Percentiles rank a stretch among this genome's conserved stretches.
phyloP scores from a whole-genome alignment of 2,113 vertebrate genomes.

The Candoia aspera region DNA sequence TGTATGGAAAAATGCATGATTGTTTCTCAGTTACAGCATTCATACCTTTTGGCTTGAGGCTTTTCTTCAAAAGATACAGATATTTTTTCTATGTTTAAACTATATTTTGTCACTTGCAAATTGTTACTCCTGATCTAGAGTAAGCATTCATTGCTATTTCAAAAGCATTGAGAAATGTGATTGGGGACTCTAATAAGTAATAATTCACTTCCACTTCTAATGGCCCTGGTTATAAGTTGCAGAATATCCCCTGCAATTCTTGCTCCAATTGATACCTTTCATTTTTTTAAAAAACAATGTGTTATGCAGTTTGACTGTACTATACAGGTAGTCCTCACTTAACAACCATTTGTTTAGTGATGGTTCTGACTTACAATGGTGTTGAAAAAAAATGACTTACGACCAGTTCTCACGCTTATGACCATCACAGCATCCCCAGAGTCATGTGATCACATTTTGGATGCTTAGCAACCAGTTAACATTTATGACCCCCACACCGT shows the following conservation, averaged over 20 bases:
- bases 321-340: not conserved
- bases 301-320: not conserved
- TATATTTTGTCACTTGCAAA: not conserved
- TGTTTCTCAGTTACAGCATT: not conserved
- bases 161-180: not conserved
- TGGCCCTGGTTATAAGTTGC: not conserved
- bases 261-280: not conserved
- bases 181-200: not conserved
- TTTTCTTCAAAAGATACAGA: not conserved
- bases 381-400: no score
- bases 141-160: not conserved
- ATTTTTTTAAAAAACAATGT: not conserved
- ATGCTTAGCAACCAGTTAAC: no score
- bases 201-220: not conserved
- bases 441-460: no score
- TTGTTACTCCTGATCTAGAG: not conserved
- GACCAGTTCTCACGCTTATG: no score
- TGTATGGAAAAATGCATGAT: not conserved
- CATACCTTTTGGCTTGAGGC: not conserved
- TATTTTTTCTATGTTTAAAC: not conserved
- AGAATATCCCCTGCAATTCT: no score
- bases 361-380: no score
- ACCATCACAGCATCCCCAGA: no score
- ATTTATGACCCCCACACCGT: no score
- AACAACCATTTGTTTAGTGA: no score